phyloP scores from a whole-genome alignment of 2,888 invertebrate species.

The Apamea epomidion region DNA sequence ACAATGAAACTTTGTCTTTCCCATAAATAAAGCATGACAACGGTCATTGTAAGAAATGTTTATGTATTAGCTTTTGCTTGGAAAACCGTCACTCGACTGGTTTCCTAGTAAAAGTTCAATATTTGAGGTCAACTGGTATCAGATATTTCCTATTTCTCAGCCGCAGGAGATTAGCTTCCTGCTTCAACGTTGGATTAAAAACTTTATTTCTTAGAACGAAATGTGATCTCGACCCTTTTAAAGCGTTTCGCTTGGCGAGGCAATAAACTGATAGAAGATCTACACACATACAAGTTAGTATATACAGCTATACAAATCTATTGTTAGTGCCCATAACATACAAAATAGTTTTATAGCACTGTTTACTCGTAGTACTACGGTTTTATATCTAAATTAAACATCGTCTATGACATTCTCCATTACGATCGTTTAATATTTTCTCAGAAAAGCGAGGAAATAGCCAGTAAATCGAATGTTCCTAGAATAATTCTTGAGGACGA shows the following conservation, averaged over 20 bases:
- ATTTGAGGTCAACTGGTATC: slow-evolving; percentile 60
- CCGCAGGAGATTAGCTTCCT: slow-evolving; percentile 55
- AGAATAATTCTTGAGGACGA: slow-evolving; percentile 21
- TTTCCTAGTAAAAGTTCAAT: slow-evolving; percentile 48
- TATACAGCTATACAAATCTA: neutral
- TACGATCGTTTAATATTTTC: slow-evolving; percentile 34
- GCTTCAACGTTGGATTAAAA: slow-evolving; percentile 41
- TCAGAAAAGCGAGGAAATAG: slow-evolving; percentile 15
- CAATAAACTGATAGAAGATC: slow-evolving; percentile 47
- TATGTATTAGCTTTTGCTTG: slow-evolving; percentile 4
- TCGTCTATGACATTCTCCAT: slow-evolving; percentile 15
- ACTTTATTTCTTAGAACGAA: slow-evolving; percentile 55
- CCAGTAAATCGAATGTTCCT: slow-evolving; percentile 30
- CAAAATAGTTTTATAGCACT: slow-evolving; percentile 39
- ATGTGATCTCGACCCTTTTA: slow-evolving; percentile 51
- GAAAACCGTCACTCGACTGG: slow-evolving; percentile 11
- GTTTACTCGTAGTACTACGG: slow-evolving; percentile 33
- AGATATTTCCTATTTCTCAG: slow-evolving; percentile 54
- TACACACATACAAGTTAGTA: neutral
- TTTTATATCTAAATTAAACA: slow-evolving; percentile 38
- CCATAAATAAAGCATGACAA: slow-evolving; percentile 13
- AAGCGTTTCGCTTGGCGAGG: slow-evolving; percentile 40
- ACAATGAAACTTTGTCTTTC: slow-evolving; percentile 14
- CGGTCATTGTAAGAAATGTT: slow-evolving; percentile 24
- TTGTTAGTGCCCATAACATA: slow-evolving; percentile 34